Conservation (phyloP, 2,797 vertebrate species). For the Lates japonicus region DNA sequence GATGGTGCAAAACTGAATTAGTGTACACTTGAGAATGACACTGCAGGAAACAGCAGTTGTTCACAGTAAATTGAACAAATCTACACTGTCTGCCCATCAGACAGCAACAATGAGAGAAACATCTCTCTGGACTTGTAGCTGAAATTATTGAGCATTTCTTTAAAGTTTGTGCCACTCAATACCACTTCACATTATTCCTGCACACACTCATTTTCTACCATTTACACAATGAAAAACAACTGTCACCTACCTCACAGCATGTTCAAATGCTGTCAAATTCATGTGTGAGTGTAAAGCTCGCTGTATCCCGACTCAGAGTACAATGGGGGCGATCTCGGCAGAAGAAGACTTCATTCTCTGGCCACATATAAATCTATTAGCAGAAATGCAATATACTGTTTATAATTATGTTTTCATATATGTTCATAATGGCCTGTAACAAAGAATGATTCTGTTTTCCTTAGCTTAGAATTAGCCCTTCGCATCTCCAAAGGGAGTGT, state of each 20-base stretch:
- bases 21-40: slow-evolving; percentile 21
- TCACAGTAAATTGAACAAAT: slow-evolving; percentile 43
- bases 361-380: too few species aligned
- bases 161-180: background rate
- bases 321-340: too few species aligned
- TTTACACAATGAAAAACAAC: slow-evolving; percentile 3
- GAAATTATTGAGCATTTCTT: slow-evolving; percentile 7
- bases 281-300: background rate
- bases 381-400: too few species aligned
- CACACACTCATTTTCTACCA: background rate
- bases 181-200: background rate
- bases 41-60: slow-evolving; percentile 28
- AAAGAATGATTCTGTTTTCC: too few species aligned
- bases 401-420: too few species aligned
- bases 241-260: too few species aligned
- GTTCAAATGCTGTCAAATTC: background rate
- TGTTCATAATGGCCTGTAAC: too few species aligned
- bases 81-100: background rate
- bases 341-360: too few species aligned
- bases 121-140: background rate
- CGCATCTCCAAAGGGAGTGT: too few species aligned
- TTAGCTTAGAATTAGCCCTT: too few species aligned
- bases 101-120: background rate
- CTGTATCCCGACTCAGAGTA: too few species aligned
- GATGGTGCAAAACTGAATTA: background rate